These are phyloP conservation scores for Hypotaenidia philippensis DNA, from an alignment of 2,797 vertebrate genomes.

Conservation along the genomic window DNA sequence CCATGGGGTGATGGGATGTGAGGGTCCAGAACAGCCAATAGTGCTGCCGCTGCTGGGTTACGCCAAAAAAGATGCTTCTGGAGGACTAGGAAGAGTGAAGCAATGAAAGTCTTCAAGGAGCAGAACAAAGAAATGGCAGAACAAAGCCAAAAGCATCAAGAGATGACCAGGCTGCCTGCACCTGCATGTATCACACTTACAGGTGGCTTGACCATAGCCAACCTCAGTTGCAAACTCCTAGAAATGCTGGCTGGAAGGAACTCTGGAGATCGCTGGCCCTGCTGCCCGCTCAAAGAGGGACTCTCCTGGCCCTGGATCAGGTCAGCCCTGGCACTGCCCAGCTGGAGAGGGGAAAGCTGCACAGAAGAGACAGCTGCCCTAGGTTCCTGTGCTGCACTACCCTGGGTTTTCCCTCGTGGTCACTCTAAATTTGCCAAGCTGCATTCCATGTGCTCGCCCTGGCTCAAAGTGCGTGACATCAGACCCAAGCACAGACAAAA, in stretches of 20 bases:
- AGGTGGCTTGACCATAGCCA: background rate
- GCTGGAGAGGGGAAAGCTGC: background rate
- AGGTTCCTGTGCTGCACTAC: background rate
- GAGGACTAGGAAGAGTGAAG: background rate
- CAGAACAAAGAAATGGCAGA: background rate
- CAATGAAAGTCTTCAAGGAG: background rate
- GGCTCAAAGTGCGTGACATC: background rate
- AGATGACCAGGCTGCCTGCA: background rate
- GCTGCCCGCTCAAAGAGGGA: background rate
- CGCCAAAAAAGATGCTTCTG: background rate
- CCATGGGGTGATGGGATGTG: fast-evolving
- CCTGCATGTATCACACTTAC: background rate
- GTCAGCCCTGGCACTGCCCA: background rate
- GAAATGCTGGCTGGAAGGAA: background rate
- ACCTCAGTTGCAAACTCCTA: fast-evolving
- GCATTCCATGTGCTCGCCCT: background rate
- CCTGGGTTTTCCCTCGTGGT: fast-evolving
- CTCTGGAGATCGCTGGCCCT: background rate
- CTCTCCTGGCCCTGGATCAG: background rate
- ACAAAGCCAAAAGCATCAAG: background rate
- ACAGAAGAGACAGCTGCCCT: fast-evolving
- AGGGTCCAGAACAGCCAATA: background rate
- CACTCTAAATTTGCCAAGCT: background rate
- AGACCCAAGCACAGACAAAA: background rate
- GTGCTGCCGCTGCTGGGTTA: fast-evolving